These are phyloP conservation scores for Xenentodon cancila DNA, from an alignment of 2,797 vertebrate genomes.

Conservation along the genomic window DNA sequence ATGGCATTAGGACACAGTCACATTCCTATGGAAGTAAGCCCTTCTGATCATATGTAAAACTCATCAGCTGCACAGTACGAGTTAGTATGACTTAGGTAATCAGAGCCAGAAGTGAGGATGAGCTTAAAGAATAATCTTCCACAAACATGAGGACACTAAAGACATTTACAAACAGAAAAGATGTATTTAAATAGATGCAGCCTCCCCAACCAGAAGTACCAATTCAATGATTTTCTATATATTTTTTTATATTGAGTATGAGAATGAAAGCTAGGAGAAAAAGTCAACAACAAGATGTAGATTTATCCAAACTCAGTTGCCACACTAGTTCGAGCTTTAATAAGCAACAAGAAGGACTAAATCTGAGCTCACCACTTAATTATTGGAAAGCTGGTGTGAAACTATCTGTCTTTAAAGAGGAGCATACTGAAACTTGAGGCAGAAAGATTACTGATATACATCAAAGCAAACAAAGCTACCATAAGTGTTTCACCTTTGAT, in stretches of 20 bases:
- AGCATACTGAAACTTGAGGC: not conserved
- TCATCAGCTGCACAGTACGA: conserved; percentile 21
- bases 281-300: not conserved
- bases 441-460: conserved; percentile 10
- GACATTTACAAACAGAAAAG: conserved; percentile 7
- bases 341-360: no score
- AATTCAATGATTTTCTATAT: not conserved
- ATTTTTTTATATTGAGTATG: not conserved
- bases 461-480: conserved; percentile 23
- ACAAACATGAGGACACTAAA: conserved; percentile 21
- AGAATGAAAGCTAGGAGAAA: not conserved
- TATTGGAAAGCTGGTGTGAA: no score
- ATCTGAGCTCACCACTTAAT: no score
- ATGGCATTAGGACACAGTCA: conserved; percentile 33
- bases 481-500: conserved; percentile 44
- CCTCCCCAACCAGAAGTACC: not conserved
- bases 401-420: no score
- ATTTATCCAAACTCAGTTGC: not conserved
- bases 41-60: conserved; percentile 34
- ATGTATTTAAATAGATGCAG: conserved; percentile 3
- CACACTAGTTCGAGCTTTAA: not conserved
- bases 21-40: conserved; percentile 50
- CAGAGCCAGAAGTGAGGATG: conserved; percentile 26
- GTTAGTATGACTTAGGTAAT: conserved; percentile 26
- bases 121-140: conserved; percentile 35